Evolutionary conservation across 2,888 invertebrate species (phyloP).

Genomic region (Sesia bembeciformis): DNA sequence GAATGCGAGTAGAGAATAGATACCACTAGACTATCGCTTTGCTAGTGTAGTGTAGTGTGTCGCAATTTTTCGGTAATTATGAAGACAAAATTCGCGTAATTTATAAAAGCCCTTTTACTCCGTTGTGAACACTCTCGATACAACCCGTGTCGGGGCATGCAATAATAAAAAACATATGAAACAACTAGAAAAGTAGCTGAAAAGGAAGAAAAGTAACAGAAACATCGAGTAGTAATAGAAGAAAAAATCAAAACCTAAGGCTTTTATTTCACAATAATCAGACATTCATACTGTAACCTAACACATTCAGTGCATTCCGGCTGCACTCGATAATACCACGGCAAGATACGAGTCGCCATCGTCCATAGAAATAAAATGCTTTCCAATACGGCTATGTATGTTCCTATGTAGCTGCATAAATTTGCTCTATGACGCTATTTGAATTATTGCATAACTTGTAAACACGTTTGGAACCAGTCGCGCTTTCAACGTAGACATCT

Average conservation of each 20-base stretch:
- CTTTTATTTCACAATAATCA: conserved; percentile 59
- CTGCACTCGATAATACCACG: conserved; percentile 55
- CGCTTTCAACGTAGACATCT: conserved; percentile 37
- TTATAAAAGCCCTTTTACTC: too few relatives aligned
- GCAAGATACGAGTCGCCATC: conserved; percentile 28
- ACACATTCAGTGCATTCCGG: conserved; percentile 45
- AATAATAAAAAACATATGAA: too few relatives aligned
- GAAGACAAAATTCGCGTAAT: too few relatives aligned
- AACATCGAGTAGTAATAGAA: too few relatives aligned
- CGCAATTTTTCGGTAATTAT: too few relatives aligned
- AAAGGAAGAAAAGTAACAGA: too few relatives aligned
- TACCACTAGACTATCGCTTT: too few relatives aligned
- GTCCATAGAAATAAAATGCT: conserved; percentile 66
- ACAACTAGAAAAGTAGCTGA: too few relatives aligned
- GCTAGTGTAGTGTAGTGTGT: too few relatives aligned
- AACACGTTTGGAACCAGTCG: conserved; percentile 55
- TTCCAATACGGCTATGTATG: conserved; percentile 66
- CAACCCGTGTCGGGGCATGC: too few relatives aligned
- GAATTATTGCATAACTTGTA: conserved; percentile 72
- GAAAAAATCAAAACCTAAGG: conserved; percentile 18
- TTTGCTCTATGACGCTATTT: conserved; percentile 62
- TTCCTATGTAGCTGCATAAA: conserved; percentile 65
- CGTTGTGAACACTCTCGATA: too few relatives aligned
- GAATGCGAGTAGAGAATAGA: too few relatives aligned
- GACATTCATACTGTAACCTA: conserved; percentile 65